Base-by-base conservation (phyloP, 2,797 vertebrate species). In the Parotocinclus haroldoi region DNA sequence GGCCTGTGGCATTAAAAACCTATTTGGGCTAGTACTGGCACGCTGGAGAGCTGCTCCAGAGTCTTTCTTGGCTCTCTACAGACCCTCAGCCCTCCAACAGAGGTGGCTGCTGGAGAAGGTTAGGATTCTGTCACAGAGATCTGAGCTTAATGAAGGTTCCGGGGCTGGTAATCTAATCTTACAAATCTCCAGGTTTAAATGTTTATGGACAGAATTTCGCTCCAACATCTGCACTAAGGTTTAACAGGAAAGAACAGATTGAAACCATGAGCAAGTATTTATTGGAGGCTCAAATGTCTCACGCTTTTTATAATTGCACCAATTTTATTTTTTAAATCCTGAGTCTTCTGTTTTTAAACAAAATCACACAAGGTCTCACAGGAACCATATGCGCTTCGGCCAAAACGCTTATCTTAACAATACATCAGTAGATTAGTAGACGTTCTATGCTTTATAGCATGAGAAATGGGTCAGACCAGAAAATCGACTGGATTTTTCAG, bases 81-180 rank as follows among this genome's bases (percentile, higher is more conserved):
- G 27, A 27, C 27, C 27, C 27, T 27, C 27, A 27, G 27, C 72
- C 61, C 62, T 66, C 68, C 42, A 77, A 75, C 48, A 53, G 51
- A 49, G 60, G 56, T 38, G 71, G 62, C 60, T 74, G 63, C 67
- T 77, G 62, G 73, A 78, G 68, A 71, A 64, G 76, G 61, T 70
- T 73, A 69, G 66, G 45, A 59, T 68, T 3, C 49, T 39, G 61
- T 63, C 54, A 63, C 61, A 16, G 1, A 45, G 59, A 68, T 71
- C 74, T 74, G 55, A 38, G 48, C 63, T 40, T 72, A 76, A 75
- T 68, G 27, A 63, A 46, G 54, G 63, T 58, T 77, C 65, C 37
- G 58, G 68, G n/a, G n/a, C n/a, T 72, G 81, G 81, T 84, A 81
- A 82, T 72, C 39, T 75, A 79, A 86, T 79, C 76, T 78, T 74